Conservation (phyloP, 2,797 vertebrate genomes). For the Crossoptilon crossoptilon region DNA sequence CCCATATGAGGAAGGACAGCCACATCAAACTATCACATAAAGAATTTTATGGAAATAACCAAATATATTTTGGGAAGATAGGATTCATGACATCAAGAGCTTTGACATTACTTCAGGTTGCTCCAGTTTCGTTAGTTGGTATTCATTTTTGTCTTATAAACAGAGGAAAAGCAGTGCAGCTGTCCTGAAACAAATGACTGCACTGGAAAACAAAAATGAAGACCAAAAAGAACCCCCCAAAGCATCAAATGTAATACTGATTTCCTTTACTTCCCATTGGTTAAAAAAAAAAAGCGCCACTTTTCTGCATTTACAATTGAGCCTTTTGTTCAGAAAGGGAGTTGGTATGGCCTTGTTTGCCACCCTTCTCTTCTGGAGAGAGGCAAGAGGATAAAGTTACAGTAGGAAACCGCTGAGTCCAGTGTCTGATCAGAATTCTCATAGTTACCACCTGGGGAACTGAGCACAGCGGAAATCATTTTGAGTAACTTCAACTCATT, state of each 20-base stretch:
- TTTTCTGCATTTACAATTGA: background rate
- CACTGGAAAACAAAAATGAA: background rate
- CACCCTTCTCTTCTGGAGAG: background rate
- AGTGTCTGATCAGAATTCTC: background rate
- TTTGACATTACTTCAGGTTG: rapidly evolving
- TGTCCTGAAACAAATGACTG: background rate
- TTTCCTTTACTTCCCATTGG: background rate
- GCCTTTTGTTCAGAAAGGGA: background rate
- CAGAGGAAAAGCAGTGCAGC: background rate
- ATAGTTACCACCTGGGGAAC: background rate
- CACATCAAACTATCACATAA: rapidly evolving
- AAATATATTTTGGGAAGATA: background rate
- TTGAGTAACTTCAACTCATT: background rate
- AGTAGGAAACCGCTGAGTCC: background rate
- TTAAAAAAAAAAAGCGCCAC: background rate
- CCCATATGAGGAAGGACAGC: background rate
- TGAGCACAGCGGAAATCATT: conserved; percentile 1
- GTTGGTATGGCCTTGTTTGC: background rate
- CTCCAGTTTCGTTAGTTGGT: background rate
- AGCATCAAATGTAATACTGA: rapidly evolving
- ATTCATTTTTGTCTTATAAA: background rate
- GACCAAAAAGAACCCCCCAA: background rate
- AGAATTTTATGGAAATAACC: background rate
- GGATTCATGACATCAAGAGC: background rate
- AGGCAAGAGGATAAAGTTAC: background rate